phyloP scores from a whole-genome alignment of 2,113 vertebrate species.

The Jaculus jaculus region DNA sequence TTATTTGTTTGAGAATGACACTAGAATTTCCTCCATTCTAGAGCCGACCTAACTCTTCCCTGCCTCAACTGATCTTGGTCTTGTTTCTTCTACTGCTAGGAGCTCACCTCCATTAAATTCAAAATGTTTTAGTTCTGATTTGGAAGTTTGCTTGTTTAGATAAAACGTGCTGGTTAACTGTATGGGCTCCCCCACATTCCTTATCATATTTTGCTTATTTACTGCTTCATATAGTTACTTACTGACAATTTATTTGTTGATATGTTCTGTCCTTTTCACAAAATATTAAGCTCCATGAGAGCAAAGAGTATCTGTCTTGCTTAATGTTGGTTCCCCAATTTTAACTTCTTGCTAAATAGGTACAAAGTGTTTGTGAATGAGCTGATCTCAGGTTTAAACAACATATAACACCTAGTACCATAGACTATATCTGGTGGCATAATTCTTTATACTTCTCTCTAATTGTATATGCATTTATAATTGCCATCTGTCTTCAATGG shows the following conservation, averaged over 20 bases:
- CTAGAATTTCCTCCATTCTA: not conserved
- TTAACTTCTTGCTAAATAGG: not conserved
- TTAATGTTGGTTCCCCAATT: not conserved
- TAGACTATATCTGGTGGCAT: not conserved
- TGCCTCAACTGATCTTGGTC: no score
- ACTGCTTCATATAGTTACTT: not conserved
- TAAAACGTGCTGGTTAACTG: no score
- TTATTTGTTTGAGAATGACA: not conserved
- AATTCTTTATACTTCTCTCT: not conserved
- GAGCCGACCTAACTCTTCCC: no score
- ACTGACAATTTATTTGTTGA: not conserved
- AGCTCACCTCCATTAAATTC: not conserved
- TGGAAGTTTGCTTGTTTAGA: not conserved
- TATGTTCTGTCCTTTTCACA: not conserved
- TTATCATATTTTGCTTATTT: not conserved
- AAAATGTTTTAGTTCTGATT: not conserved
- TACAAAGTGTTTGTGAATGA: not conserved
- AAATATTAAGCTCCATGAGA: not conserved
- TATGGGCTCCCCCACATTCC: not conserved
- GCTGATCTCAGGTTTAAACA: not conserved
- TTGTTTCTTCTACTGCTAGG: not conserved
- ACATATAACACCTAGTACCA: not conserved
- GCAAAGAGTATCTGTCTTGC: not conserved
- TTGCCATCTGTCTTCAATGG: not conserved
- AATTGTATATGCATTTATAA: not conserved